Evolutionary conservation across 2,797 vertebrate genomes (phyloP).

Genomic region (Philypnodon macrostomus): DNA sequence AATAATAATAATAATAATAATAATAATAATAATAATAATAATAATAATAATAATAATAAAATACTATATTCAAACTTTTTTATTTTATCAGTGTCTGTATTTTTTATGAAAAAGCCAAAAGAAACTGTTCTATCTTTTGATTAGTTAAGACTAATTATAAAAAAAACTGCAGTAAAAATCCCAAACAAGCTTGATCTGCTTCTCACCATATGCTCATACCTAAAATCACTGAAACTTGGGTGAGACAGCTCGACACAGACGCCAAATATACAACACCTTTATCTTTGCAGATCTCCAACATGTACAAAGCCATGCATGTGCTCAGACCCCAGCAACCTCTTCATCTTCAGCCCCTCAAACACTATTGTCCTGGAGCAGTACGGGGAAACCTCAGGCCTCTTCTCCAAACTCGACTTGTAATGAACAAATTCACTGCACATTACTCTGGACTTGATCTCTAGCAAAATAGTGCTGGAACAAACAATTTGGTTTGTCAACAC

Average conservation of each 20-base stretch:
- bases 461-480: slow-evolving; percentile 99
- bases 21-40: too few species aligned
- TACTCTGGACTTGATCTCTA: slow-evolving; percentile 99
- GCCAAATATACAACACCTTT: slow-evolving; percentile 23
- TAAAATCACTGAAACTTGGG: slow-evolving; percentile 18
- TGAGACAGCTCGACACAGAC: slow-evolving; percentile 48
- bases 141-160: background rate
- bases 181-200: slow-evolving; percentile 72
- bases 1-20: too few species aligned
- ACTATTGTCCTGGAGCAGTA: slow-evolving; percentile 39
- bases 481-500: slow-evolving; percentile 99
- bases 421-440: slow-evolving; percentile 99
- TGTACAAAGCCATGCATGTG: slow-evolving; percentile 37
- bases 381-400: slow-evolving; percentile 54
- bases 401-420: slow-evolving; percentile 77
- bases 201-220: slow-evolving; percentile 4
- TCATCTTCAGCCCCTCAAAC: too few species aligned
- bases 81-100: too few species aligned
- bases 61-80: too few species aligned
- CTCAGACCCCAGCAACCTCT: too few species aligned
- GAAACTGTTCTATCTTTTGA: too few species aligned
- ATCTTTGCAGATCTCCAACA: slow-evolving; percentile 19
- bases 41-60: too few species aligned
- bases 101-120: too few species aligned
- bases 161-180: slow-evolving; percentile 21